Percentiles rank a stretch among this genome's conserved stretches.
These are phyloP conservation scores for Caenorhabditis sulstoni DNA, from an alignment of 2,888 invertebrate species.

Conservation along the genomic window DNA sequence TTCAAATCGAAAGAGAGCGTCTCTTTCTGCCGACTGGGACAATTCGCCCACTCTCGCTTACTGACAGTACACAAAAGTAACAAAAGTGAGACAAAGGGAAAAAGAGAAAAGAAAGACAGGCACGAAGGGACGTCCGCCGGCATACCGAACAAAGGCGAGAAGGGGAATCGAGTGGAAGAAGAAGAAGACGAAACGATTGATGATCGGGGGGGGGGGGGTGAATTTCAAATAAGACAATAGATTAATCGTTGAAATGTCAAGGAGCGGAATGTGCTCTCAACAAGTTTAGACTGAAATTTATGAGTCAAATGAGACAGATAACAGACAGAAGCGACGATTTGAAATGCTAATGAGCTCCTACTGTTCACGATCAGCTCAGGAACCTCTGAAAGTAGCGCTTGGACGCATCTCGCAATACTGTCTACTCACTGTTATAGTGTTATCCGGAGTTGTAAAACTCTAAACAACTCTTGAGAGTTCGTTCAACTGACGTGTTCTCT, in stretches of 20 bases:
- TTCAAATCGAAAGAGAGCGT: neutral
- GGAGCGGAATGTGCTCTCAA: neutral
- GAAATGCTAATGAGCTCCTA: too few relatives aligned
- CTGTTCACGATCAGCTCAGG: too few relatives aligned
- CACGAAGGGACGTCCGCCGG: neutral
- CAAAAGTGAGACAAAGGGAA: conserved; percentile 14
- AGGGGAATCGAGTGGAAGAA: neutral
- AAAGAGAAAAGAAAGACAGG: neutral
- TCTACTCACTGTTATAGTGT: too few relatives aligned
- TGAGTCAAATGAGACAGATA: neutral
- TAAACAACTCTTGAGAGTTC: too few relatives aligned
- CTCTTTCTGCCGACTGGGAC: conserved; percentile 3
- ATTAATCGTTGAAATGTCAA: neutral
- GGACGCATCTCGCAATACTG: too few relatives aligned
- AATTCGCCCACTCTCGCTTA: neutral
- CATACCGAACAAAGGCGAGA: neutral
- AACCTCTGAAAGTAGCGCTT: too few relatives aligned
- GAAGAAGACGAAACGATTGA: neutral
- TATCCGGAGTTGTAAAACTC: too few relatives aligned
- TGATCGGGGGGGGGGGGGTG: neutral
- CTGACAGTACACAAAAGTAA: conserved; percentile 18
- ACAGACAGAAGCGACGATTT: neutral
- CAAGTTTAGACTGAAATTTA: too few relatives aligned
- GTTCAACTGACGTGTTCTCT: too few relatives aligned
- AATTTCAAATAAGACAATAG: neutral